phyloP scores from a whole-genome alignment of 1,140 invertebrate species.

The Capitella teleta region DNA sequence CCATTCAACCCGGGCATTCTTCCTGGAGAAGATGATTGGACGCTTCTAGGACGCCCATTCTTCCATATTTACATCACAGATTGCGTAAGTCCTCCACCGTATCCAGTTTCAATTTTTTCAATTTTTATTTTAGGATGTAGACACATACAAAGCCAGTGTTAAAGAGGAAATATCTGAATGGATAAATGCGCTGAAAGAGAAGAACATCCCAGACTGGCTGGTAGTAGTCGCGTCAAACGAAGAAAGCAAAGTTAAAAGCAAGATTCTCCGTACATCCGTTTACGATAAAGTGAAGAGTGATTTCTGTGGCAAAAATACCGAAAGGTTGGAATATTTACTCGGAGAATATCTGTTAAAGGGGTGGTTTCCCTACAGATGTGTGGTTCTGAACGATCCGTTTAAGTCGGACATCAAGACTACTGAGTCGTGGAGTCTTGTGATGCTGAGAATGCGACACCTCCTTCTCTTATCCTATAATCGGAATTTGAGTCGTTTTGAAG shows the following conservation, averaged over 20 bases:
- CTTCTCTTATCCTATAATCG: constrained; percentile 78
- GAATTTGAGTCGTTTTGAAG: constrained; percentile 62
- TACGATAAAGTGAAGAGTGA: constrained; percentile 87
- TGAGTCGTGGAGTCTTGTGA: constrained; percentile 76
- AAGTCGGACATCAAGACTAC: constrained; percentile 75
- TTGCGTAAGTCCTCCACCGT: constrained; percentile 45
- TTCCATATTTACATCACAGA: constrained; percentile 90
- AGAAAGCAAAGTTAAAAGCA: constrained; percentile 70
- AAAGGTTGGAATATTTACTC: constrained; percentile 47
- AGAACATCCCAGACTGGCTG: constrained; percentile 79
- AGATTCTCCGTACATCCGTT: constrained; percentile 83
- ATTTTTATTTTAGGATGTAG: constrained; percentile 61
- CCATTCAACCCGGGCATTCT: constrained; percentile 57
- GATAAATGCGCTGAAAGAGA: constrained; percentile 62
- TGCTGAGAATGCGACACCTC: constrained; percentile 68
- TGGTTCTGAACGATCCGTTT: constrained; percentile 79
- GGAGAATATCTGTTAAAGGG: too few relatives aligned
- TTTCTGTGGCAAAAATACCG: constrained; percentile 79
- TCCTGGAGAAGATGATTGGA: constrained; percentile 56
- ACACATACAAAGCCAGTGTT: constrained; percentile 71
- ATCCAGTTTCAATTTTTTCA: background rate
- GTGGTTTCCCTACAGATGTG: constrained; percentile 65
- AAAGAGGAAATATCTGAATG: constrained; percentile 80
- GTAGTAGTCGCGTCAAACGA: constrained; percentile 84
- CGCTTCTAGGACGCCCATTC: constrained; percentile 68